These are phyloP conservation scores for Hypothenemus hampei DNA, from an alignment of 1,140 invertebrate species.

Conservation along the genomic window DNA sequence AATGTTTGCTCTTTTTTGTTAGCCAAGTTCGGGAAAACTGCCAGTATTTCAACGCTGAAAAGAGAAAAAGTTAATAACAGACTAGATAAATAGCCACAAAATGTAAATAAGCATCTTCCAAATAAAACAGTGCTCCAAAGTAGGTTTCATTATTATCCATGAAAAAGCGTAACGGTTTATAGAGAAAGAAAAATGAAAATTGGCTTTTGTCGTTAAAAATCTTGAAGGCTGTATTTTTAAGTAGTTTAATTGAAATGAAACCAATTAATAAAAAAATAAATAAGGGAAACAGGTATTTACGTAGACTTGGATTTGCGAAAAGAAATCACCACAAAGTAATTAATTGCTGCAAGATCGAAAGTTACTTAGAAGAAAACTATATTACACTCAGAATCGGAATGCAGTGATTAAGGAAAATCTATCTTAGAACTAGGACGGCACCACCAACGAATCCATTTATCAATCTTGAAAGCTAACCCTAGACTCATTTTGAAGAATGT, in stretches of 20 bases:
- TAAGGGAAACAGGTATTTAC: no score
- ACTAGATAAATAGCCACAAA: constrained; percentile 6
- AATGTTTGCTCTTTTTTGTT: neutral
- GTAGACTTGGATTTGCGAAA: no score
- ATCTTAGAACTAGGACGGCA: constrained; percentile 17
- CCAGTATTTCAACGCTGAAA: neutral
- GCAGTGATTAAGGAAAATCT: constrained; percentile 18
- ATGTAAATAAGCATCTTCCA: constrained; percentile 1
- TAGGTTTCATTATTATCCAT: constrained; percentile 1
- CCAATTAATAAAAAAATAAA: no score
- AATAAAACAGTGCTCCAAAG: constrained; percentile 1
- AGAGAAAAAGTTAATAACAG: constrained; percentile 1
- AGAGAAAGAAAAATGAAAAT: neutral
- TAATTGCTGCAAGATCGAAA: constrained; percentile 6
- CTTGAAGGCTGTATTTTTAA: neutral
- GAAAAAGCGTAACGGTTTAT: neutral
- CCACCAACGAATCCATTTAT: constrained; percentile 18
- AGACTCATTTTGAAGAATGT: constrained; percentile 15
- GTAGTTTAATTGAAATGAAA: no score
- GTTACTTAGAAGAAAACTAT: constrained; percentile 8
- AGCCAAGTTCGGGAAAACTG: neutral
- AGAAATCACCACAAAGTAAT: constrained; percentile 4
- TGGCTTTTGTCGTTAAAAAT: neutral
- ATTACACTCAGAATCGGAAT: constrained; percentile 10
- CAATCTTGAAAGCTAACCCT: constrained; percentile 18